These are phyloP conservation scores for Ceratina australensis DNA, from an alignment of 1,140 invertebrate genomes.

Conservation along the genomic window DNA sequence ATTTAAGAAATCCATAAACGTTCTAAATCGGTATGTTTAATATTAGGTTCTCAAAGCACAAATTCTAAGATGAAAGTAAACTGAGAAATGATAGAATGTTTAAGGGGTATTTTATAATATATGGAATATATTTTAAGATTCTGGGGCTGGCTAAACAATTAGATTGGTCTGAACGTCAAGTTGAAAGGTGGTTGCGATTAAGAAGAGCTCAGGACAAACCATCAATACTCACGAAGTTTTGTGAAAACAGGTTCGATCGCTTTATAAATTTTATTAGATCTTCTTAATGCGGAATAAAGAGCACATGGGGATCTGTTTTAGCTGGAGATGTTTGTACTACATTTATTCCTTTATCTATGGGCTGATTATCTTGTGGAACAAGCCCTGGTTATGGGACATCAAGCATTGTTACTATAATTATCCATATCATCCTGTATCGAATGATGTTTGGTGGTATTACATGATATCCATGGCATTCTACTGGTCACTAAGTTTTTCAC, in stretches of 20 bases:
- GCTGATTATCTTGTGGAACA: slow-evolving; percentile 92
- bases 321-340: slow-evolving; percentile 95
- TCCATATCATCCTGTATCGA: slow-evolving; percentile 83
- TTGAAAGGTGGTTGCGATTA: slow-evolving; percentile 94
- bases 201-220: slow-evolving; percentile 91
- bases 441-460: slow-evolving; percentile 96
- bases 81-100: slow-evolving; percentile 27
- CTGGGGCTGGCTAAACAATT: slow-evolving; percentile 90
- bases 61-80: slow-evolving; percentile 16
- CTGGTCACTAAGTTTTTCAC: slow-evolving; percentile 94
- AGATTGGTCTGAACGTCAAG: slow-evolving; percentile 92
- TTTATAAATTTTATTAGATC: slow-evolving; percentile 1
- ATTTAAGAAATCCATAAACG: not conserved
- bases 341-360: slow-evolving; percentile 91
- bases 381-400: slow-evolving; percentile 96
- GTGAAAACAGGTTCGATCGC: slow-evolving; percentile 85
- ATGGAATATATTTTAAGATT: slow-evolving; percentile 80
- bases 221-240: slow-evolving; percentile 94
- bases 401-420: slow-evolving; percentile 93
- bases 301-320: slow-evolving; percentile 70
- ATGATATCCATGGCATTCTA: slow-evolving; percentile 97
- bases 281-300: not conserved
- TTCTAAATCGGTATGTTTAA: slow-evolving; percentile 15
- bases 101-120: slow-evolving; percentile 28
- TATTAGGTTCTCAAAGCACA: slow-evolving; percentile 27